Evolutionary conservation across 2,888 invertebrate genomes (phyloP), one percentile per base, ranked within the genome.

Genomic region (Synanthedon vespiformis): DNA sequence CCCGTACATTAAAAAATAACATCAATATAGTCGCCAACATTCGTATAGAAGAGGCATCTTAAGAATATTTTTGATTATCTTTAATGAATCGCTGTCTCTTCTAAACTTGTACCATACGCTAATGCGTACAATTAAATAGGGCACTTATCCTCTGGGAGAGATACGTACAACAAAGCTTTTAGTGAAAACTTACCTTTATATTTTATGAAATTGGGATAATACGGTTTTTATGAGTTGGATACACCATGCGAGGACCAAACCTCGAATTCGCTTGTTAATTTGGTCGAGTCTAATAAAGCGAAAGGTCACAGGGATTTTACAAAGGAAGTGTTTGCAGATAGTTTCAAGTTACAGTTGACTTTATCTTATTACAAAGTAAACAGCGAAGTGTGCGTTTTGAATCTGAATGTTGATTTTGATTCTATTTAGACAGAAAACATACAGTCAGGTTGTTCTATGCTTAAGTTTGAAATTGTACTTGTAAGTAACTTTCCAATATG

Each of bases 161-260:
- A 56, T 53, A 60, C 59, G 51, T 54, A 60, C 57, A 60, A 70
- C 72, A 70, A 77, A 72, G 80, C 80, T 80, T 79, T 79, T 77
- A 80, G 77, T 61, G 61, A 58, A 62, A 66, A 62, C 64, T 60
- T 57, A 58, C 60, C 62, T 62, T 65, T 60, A 63, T 58, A 57
- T 59, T 61, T 51, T 51, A 40, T 47, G 49, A 53, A 54, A 56
- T 40, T 48, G 27, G 50, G 27, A 27, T 50, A n/a, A 14, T 27
- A 13, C 11, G 4, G 44, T 44, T 48, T 48, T 48, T 48, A 48
- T 48, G 16, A 48, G 16, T 48, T 48, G 13, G 8, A 44, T 44
- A 14, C 44, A 34, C 34, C 34, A 34, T 34, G 10, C 10, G 10
- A 34, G 34, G 34, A 34, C 10, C 34, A 34, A 34, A 6, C 34